Percentiles rank a stretch among this genome's conserved stretches.
Evolutionary conservation across 2,113 vertebrate species (phyloP).

Genomic region (Synodontis membranacea): DNA sequence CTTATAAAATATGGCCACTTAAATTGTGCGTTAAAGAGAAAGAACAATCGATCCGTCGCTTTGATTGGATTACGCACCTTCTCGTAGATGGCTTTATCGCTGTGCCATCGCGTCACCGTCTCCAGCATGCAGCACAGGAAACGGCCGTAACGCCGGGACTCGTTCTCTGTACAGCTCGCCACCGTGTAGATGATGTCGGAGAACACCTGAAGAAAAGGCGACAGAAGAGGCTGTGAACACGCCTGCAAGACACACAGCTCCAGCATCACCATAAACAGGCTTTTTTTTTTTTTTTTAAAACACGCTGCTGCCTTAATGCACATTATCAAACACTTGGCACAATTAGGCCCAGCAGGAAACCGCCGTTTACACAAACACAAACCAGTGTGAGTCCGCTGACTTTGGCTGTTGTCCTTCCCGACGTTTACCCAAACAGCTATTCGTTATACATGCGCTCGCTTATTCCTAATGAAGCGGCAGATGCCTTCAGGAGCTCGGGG

Average conservation of each 20-base stretch:
- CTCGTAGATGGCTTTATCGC: slow-evolving; percentile 90
- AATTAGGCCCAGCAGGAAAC: slow-evolving; percentile 28
- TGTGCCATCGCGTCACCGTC: slow-evolving; percentile 97
- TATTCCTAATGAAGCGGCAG: neutral
- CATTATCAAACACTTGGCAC: slow-evolving; percentile 39
- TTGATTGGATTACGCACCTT: slow-evolving; percentile 76
- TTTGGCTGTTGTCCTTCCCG: slow-evolving; percentile 1
- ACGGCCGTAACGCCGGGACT: slow-evolving; percentile 94
- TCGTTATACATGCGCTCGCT: neutral
- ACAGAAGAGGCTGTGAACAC: neutral
- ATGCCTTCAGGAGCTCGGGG: neutral
- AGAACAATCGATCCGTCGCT: no score
- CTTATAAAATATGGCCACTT: neutral
- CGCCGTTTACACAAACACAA: neutral
- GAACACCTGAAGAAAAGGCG: slow-evolving; percentile 80
- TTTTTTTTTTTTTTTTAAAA: no score
- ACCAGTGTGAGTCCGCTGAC: neutral
- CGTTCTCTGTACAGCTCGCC: slow-evolving; percentile 98
- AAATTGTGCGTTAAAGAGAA: neutral
- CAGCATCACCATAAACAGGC: neutral
- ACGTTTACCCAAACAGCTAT: neutral
- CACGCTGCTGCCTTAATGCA: slow-evolving; percentile 34
- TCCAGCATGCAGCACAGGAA: slow-evolving; percentile 99
- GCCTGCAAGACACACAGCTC: slow-evolving; percentile 3
- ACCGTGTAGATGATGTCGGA: slow-evolving; percentile 99